Conservation (phyloP, 2,797 vertebrate species). For the Glossophaga mutica region DNA sequence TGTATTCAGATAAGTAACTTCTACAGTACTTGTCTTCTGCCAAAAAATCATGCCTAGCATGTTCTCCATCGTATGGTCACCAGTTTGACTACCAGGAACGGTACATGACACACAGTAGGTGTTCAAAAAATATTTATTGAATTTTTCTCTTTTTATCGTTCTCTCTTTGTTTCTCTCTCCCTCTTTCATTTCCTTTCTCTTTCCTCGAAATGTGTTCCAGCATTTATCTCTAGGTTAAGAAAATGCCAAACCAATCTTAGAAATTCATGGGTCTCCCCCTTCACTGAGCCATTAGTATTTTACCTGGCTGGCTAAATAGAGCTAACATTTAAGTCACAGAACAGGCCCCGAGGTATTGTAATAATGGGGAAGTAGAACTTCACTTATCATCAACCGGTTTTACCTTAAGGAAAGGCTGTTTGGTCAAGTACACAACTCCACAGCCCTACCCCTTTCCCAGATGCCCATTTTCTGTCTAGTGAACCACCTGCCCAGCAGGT, state of each 20-base stretch:
- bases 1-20: neutral
- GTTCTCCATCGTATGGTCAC: neutral
- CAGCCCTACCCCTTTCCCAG: neutral
- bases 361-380: conserved; percentile 26
- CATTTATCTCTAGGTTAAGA: conserved; percentile 75
- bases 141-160: neutral
- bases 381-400: conserved; percentile 33
- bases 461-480: neutral
- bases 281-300: conserved; percentile 48
- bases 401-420: neutral
- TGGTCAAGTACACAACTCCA: neutral
- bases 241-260: conserved; percentile 79
- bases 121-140: neutral
- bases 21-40: neutral
- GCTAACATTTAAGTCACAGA: conserved; percentile 74
- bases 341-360: conserved; percentile 22
- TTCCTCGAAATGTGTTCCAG: neutral
- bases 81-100: neutral
- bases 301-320: conserved; percentile 56
- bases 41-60: neutral
- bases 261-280: conserved; percentile 56
- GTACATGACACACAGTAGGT: neutral
- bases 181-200: neutral
- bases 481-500: neutral
- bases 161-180: neutral